Conservation (phyloP, 2,113 vertebrate species). For the Acrocephalus arundinaceus region DNA sequence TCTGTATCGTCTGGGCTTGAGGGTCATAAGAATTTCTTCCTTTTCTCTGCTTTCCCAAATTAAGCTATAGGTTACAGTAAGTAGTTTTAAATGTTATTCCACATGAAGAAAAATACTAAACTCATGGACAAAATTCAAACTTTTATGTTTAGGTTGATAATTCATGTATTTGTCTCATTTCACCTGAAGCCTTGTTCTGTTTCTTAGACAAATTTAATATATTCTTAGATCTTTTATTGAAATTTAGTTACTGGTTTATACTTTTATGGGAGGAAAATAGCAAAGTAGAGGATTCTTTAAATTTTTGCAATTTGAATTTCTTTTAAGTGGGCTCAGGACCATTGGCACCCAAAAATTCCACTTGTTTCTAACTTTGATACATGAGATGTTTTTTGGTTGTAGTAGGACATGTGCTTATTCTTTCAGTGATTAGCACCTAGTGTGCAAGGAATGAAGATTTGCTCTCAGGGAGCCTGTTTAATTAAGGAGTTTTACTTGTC, state of each 20-base stretch:
- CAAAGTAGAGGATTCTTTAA: background rate
- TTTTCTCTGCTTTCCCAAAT: background rate
- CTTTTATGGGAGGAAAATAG: background rate
- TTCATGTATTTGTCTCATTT: background rate
- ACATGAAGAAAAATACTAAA: background rate
- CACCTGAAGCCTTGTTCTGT: background rate
- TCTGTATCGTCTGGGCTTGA: fast-evolving
- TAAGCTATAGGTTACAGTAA: background rate
- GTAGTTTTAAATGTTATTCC: background rate
- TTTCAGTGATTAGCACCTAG: background rate
- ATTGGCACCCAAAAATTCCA: fast-evolving
- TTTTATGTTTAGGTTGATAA: background rate
- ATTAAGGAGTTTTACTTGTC: background rate
- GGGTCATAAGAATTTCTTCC: background rate
- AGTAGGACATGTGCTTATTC: background rate
- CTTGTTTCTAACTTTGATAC: background rate
- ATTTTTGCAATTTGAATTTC: background rate
- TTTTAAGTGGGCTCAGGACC: background rate
- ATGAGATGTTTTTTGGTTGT: background rate
- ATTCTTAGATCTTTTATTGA: background rate
- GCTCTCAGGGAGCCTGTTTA: background rate
- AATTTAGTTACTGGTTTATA: background rate
- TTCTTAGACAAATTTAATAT: background rate
- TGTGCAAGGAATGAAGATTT: background rate
- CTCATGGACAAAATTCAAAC: background rate